Base-by-base conservation (phyloP, 2,888 invertebrate species). In the Apocheima hispidaria region DNA sequence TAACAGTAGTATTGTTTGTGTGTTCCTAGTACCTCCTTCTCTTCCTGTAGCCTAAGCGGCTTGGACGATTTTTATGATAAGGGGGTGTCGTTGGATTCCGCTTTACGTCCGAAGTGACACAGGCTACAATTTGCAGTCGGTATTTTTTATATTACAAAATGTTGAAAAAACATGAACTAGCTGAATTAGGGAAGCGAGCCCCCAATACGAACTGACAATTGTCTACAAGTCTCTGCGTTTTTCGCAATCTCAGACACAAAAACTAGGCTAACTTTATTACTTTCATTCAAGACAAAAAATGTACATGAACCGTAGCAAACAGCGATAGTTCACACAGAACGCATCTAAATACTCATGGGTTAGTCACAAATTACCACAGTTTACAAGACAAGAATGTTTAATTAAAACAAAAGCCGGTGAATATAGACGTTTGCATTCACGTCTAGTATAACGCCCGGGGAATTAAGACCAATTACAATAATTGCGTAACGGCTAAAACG, bases 381-480 rank as follows among this genome's bases (percentile, higher is more conserved):
- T 57, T 58, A 52, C 65, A 20, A 63, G 54, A 59, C 49, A 40
- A 51, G 67, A 65, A 66, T 65, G 64, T 63, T 59, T 66, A 65
- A 68, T 68, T 70, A 60, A 66, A 44, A 67, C 56, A 55, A 54
- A 63, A 63, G 60, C 43, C 46, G 18, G 35, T 54, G 43, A 58
- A 60, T 53, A 60, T 54, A 60, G 59, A 61, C 58, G 61, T 61
- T 57, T 55, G 50, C 58, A 65, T 55, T 58, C 65, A 58, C 57
- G 63, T 30, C 58, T 62, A 63, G 56, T 56, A 52, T 38, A 48
- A 66, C 59, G 69, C 60, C 61, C 61, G 59, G 61, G 66, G 65
- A 77, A 80, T 81, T 76, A 75, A 73, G 63, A 70, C 61, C 79
- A 78, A 83, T 80, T 78, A 79, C 70, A 76, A 78, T 80, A 79